These are phyloP conservation scores for Melipona bicolor DNA, from an alignment of 2,888 invertebrate species.

Conservation along the genomic window DNA sequence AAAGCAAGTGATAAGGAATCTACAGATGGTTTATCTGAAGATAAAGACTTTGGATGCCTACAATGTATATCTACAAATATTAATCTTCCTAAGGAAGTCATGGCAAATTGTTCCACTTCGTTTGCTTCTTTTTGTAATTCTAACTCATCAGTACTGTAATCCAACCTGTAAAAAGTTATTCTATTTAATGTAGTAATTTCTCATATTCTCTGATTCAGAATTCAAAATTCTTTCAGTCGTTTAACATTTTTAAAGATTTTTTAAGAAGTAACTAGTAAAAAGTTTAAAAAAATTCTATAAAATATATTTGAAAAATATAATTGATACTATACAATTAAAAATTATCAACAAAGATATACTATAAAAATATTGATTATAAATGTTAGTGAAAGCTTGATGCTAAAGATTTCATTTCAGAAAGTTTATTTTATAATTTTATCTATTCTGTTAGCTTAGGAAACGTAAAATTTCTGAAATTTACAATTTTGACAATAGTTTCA, in stretches of 20 bases:
- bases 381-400: not conserved
- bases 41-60: conserved; percentile 71
- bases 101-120: conserved; percentile 75
- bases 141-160: conserved; percentile 60
- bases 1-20: conserved; percentile 80
- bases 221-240: not conserved
- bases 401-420: not conserved
- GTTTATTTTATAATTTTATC: not conserved
- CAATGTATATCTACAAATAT: conserved; percentile 80
- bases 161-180: conserved; percentile 60
- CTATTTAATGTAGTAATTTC: not conserved
- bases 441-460: not conserved
- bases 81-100: conserved; percentile 81
- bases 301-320: not conserved
- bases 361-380: not conserved
- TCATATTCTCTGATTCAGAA: not conserved
- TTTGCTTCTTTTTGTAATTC: conserved; percentile 69
- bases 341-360: not conserved
- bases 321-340: not conserved
- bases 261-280: not conserved
- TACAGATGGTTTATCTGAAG: conserved; percentile 63
- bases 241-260: not conserved
- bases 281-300: not conserved
- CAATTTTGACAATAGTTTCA: not conserved
- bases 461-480: not conserved